phyloP scores from a whole-genome alignment of 92 coral and sea anemone species.

The Zoanthus gigantus region DNA sequence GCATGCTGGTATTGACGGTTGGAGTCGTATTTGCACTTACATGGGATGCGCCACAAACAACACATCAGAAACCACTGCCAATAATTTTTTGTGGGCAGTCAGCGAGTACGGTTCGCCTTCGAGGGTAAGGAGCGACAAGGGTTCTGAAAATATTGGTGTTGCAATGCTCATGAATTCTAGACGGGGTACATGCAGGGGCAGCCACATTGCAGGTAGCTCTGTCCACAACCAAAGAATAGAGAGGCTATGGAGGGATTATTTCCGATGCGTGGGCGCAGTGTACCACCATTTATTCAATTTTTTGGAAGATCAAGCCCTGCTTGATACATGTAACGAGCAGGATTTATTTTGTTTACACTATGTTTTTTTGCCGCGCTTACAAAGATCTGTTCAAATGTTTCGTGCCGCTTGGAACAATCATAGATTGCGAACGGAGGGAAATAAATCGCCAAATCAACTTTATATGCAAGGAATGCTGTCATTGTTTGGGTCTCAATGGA shows the following conservation, averaged over 20 bases:
- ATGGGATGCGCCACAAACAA: constrained; percentile 26
- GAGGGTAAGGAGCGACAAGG: constrained; percentile 52
- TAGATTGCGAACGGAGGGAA: constrained; percentile 23
- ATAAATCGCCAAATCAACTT: constrained; percentile 29
- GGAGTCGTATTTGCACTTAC: constrained; percentile 1
- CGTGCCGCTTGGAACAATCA: constrained; percentile 26
- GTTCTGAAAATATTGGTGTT: constrained; percentile 47
- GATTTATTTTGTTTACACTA: constrained; percentile 15
- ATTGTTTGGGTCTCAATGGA: constrained; percentile 3
- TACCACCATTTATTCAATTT: constrained; percentile 38
- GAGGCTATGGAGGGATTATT: constrained; percentile 60
- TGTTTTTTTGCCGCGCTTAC: constrained; percentile 14
- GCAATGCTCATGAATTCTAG: constrained; percentile 42
- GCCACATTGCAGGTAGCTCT: constrained; percentile 64
- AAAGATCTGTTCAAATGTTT: neutral
- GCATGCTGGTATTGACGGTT: constrained; percentile 41
- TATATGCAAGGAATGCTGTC: constrained; percentile 9
- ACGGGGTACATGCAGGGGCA: constrained; percentile 52
- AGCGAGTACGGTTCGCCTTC: constrained; percentile 52
- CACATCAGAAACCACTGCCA: constrained; percentile 2
- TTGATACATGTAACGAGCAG: neutral
- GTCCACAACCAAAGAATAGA: constrained; percentile 60
- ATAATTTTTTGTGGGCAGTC: constrained; percentile 21
- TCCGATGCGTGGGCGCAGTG: constrained; percentile 52
- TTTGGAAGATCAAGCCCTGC: constrained; percentile 8